Evolutionary conservation across 2,797 vertebrate species (phyloP), one percentile per base, ranked within the genome.

Genomic region (Sebastes cheni): DNA sequence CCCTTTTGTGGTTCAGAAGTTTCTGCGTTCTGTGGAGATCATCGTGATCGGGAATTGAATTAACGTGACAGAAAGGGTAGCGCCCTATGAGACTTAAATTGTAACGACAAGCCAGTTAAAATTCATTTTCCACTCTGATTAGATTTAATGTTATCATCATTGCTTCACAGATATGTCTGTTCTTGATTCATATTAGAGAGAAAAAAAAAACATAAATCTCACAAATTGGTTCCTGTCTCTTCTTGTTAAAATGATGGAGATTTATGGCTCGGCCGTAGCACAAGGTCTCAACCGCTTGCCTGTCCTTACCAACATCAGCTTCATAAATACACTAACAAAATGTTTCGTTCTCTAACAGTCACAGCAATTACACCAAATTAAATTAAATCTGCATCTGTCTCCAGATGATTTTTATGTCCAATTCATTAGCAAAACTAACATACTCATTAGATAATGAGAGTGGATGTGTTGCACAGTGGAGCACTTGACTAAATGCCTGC

Each of bases 61-160:
- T 95, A 95, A 88, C 91, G 90, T 91, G 87, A 91, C 94, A 90
- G 92, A 92, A 93, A 90, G 89, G 90, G 91, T 34, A 82, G 93
- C 88, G 91, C 90, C 91, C 92, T 93, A 88, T 82, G 86, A 93
- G 94, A 85, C 85, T 87, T 93, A 93, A 93, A 94, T 82, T 94
- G 92, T 93, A 93, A 94, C 85, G 92, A 93, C 94, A 92, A 93
- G 92, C 87, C 91, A 69, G 89, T 95, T 95, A 94, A 95, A 95
- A 96, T 94, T 93, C 66, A 96, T 96, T 95, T 95, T 94, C 91
- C 90, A 87, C 88, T 86, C 90, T 93, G 89, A 96, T 96, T 95
- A 80, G 91, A 95, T 95, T 92, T 93, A 86, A 84, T 50, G 69
- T 78, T 88, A 90, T 95, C 90, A 93, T 95, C 91, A 89, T 83